Conservation (phyloP, 2,113 vertebrate genomes). For the Gila orcuttii region DNA sequence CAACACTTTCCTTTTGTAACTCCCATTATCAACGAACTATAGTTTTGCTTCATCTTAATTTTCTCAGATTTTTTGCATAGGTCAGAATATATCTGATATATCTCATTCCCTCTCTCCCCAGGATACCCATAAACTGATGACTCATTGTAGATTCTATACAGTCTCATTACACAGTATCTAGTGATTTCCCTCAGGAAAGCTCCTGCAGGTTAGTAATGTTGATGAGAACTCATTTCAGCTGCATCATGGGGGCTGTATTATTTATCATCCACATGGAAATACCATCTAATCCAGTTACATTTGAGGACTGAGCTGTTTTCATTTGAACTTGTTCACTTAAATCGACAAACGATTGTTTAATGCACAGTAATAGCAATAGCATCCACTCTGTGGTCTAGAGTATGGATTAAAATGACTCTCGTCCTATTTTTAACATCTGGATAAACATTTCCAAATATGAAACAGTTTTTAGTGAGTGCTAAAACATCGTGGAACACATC, state of each 20-base stretch:
- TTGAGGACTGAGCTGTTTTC: neutral
- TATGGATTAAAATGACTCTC: neutral
- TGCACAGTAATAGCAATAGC: neutral
- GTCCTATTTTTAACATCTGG: neutral
- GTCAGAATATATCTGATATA: neutral
- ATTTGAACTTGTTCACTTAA: neutral
- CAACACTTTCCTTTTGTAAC: neutral
- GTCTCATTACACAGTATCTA: slow-evolving; percentile 25
- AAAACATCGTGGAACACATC: neutral
- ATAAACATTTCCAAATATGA: neutral
- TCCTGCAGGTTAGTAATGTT: slow-evolving; percentile 9
- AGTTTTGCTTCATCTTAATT: neutral
- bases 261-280: neutral
- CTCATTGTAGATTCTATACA: slow-evolving; percentile 7
- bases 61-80: neutral
- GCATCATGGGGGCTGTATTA: neutral
- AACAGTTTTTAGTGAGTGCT: neutral
- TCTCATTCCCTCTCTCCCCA: neutral
- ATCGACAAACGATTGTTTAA: neutral
- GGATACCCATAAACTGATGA: slow-evolving; percentile 21
- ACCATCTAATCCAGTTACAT: neutral
- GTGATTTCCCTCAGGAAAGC: slow-evolving; percentile 45
- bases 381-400: neutral
- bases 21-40: neutral
- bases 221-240: neutral